These are phyloP conservation scores for Lasioglossum albipes DNA, from an alignment of 1,140 invertebrate species.

Conservation along the genomic window DNA sequence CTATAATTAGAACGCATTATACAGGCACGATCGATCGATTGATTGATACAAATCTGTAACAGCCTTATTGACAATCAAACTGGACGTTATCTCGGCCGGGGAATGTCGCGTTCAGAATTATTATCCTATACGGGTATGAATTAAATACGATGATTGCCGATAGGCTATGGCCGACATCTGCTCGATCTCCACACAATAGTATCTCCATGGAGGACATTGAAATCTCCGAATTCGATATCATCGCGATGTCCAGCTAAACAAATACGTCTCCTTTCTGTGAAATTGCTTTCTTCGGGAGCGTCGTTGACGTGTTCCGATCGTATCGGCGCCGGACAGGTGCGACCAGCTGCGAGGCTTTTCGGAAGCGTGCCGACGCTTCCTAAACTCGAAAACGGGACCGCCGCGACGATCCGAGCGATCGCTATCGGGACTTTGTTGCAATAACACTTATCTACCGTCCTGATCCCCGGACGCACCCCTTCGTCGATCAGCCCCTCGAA, in stretches of 20 bases:
- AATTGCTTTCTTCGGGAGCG: constrained; percentile 12
- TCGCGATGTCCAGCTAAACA: background rate
- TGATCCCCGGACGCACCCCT: background rate
- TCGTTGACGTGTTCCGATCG: constrained; percentile 29
- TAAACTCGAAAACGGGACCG: constrained; percentile 17
- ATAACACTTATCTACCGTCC: background rate
- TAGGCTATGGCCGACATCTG: background rate
- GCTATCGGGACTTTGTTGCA: constrained; percentile 24
- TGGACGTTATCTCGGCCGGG: background rate
- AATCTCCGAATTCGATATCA: constrained; percentile 9
- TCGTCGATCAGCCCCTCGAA: background rate
- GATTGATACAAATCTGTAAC: background rate
- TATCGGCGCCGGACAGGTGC: constrained; percentile 38
- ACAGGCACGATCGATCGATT: background rate
- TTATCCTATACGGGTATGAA: background rate
- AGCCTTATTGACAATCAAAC: background rate
- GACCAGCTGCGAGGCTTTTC: constrained; percentile 34
- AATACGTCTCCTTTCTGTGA: background rate
- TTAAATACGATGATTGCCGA: background rate
- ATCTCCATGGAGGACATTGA: background rate
- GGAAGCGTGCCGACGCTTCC: constrained; percentile 36
- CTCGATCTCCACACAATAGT: constrained; percentile 31
- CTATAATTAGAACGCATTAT: background rate
- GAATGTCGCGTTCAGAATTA: background rate
- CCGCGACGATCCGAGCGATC: constrained; percentile 9